Conservation (phyloP, 1,140 invertebrate species). For the Pygmarrhopalites habei region DNA sequence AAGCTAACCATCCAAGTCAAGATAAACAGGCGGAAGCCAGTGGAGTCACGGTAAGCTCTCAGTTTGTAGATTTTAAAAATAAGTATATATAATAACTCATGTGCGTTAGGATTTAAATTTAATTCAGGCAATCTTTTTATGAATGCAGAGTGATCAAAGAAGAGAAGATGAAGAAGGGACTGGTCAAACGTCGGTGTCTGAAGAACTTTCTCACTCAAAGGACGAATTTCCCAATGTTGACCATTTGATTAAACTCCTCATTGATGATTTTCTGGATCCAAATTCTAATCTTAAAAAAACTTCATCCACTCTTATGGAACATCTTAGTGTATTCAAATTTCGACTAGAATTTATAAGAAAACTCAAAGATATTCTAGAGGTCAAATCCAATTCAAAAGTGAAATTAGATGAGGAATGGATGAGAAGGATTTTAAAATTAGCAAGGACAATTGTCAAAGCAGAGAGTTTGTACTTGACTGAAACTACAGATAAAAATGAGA, state of each 20-base stretch:
- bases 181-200: too few relatives aligned
- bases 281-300: background rate
- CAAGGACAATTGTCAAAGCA: background rate
- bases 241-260: background rate
- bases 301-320: background rate
- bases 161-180: too few relatives aligned
- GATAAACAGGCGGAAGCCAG: too few relatives aligned
- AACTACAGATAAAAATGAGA: background rate
- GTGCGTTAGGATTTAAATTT: too few relatives aligned
- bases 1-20: too few relatives aligned
- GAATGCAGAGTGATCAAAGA: too few relatives aligned
- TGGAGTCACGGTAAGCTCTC: too few relatives aligned
- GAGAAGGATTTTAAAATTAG: constrained; percentile 4
- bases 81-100: too few relatives aligned
- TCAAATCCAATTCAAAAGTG: background rate
- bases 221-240: too few relatives aligned
- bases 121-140: too few relatives aligned
- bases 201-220: too few relatives aligned
- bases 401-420: constrained; percentile 6
- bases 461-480: background rate
- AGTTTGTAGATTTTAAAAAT: too few relatives aligned
- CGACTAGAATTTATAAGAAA: background rate
- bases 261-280: background rate
- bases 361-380: constrained; percentile 6
- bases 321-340: background rate